phyloP scores from a whole-genome alignment of 2,113 vertebrate genomes.

The Corynorhinus townsendii region DNA sequence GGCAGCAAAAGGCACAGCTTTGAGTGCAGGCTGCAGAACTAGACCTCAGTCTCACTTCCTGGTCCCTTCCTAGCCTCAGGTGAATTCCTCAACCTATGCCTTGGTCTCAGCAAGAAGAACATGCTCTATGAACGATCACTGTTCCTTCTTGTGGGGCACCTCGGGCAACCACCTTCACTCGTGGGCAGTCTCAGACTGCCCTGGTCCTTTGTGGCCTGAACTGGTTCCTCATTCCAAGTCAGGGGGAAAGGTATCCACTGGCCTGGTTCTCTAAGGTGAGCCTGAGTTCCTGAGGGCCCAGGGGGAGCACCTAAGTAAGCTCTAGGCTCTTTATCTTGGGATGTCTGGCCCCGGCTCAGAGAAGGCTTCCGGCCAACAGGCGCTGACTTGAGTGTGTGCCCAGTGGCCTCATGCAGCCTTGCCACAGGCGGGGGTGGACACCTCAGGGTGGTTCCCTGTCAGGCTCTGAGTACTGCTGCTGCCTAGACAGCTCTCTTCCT shows the following conservation, averaged over 20 bases:
- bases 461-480: not conserved
- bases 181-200: not conserved
- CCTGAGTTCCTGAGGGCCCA: not conserved
- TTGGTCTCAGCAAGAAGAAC: fast-evolving
- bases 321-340: not conserved
- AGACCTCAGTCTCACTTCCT: not conserved
- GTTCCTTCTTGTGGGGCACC: not conserved
- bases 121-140: not conserved
- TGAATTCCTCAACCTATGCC: not conserved
- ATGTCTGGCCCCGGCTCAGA: not conserved
- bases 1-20: not conserved
- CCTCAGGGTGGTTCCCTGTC: not conserved
- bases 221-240: not conserved
- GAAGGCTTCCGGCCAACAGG: not conserved
- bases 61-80: not conserved
- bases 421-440: not conserved
- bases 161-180: not conserved
- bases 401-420: not conserved
- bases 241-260: no score
- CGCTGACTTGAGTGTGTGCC: not conserved
- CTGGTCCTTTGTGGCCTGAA: not conserved
- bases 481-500: not conserved
- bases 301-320: not conserved
- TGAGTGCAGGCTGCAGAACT: not conserved
- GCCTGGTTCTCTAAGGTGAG: not conserved